These are phyloP conservation scores for Pygoscelis antarcticus DNA, from an alignment of 2,113 vertebrate genomes.

Conservation along the genomic window DNA sequence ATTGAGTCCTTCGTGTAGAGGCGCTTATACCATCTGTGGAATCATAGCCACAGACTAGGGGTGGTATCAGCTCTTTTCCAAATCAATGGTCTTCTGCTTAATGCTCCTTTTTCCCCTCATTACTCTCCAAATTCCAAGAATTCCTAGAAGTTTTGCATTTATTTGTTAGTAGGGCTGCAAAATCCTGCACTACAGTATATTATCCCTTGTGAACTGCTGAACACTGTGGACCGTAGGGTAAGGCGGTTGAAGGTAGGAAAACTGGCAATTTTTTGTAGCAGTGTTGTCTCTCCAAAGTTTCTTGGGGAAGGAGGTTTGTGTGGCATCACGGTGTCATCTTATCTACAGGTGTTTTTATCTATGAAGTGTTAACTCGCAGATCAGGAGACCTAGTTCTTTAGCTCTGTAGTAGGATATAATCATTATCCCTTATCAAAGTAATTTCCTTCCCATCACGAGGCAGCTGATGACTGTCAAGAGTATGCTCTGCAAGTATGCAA, in stretches of 20 bases:
- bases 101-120: neutral
- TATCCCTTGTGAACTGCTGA: neutral
- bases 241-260: neutral
- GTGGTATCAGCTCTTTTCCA: neutral
- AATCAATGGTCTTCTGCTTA: neutral
- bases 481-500: neutral
- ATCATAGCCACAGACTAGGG: neutral
- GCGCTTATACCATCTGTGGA: neutral
- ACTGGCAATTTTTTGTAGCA: neutral
- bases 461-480: neutral
- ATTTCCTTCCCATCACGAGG: neutral
- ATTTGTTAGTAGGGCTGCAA: neutral
- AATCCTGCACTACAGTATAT: neutral
- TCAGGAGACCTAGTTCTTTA: neutral
- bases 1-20: neutral
- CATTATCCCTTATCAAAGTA: neutral
- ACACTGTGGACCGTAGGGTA: fast-evolving
- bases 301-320: neutral
- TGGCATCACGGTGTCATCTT: neutral
- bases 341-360: neutral
- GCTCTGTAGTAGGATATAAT: neutral
- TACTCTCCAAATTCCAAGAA: neutral
- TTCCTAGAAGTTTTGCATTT: neutral
- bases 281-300: neutral
- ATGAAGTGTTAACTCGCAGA: neutral